Evolutionary conservation across 2,888 invertebrate species (phyloP).

Genomic region (Ischnura elegans): DNA sequence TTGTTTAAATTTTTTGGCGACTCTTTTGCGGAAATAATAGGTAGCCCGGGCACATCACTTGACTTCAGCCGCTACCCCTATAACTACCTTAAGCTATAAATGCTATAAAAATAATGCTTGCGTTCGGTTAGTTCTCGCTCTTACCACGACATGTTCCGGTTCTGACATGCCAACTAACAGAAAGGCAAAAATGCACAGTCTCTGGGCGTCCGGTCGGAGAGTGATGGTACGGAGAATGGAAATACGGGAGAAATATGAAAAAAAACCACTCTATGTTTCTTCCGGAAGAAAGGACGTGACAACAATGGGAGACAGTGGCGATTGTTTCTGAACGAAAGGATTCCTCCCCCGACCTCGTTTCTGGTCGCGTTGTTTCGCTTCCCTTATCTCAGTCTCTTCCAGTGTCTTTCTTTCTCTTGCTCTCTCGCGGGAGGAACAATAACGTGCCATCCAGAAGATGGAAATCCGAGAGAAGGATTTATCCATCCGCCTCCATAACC

Average conservation of each 20-base stretch:
- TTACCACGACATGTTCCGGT: no score
- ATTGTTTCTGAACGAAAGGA: slow-evolving; percentile 22
- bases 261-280: background rate
- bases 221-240: background rate
- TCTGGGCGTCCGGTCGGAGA: background rate
- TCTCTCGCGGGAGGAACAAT: background rate
- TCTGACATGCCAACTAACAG: background rate
- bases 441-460: background rate
- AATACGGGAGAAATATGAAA: background rate
- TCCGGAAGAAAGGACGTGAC: background rate
- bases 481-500: no score
- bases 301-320: slow-evolving; percentile 7
- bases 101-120: no score
- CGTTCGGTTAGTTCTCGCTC: no score
- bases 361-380: background rate
- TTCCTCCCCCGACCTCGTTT: background rate
- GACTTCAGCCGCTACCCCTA: no score
- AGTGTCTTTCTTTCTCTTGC: background rate
- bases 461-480: background rate
- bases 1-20: no score
- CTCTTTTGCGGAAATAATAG: no score
- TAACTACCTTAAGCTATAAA: no score
- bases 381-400: no score
- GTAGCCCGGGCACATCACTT: no score
- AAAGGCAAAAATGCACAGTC: background rate